Evolutionary conservation across 2,797 vertebrate genomes (phyloP).

Genomic region (Amniataba percoides): DNA sequence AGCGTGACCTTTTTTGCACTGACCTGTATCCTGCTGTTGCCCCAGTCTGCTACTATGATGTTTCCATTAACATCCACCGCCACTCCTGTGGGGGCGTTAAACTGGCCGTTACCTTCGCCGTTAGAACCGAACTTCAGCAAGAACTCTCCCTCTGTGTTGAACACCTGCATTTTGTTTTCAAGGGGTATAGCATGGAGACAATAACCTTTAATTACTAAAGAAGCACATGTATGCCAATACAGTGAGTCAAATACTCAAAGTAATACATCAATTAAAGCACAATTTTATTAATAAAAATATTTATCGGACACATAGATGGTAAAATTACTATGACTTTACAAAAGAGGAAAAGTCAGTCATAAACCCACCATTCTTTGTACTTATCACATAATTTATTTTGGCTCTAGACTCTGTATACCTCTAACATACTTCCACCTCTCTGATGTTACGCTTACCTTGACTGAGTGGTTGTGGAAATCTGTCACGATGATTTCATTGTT

Average conservation of each 20-base stretch:
- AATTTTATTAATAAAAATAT: neutral
- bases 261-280: neutral
- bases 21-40: conserved; percentile 99
- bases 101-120: conserved; percentile 98
- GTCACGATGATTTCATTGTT: conserved; percentile 99
- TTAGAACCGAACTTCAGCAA: conserved; percentile 97
- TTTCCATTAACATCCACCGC: conserved; percentile 97
- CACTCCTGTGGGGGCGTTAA: conserved; percentile 98
- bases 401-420: neutral
- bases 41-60: conserved; percentile 99
- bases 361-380: neutral
- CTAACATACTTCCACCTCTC: neutral
- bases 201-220: neutral
- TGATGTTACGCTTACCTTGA: conserved; percentile 88
- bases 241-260: neutral
- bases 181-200: neutral
- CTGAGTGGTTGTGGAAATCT: conserved; percentile 99
- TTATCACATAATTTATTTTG: neutral
- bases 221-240: neutral
- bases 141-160: conserved; percentile 98
- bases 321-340: neutral
- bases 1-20: neutral
- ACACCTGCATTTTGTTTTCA: conserved; percentile 87
- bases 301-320: neutral
- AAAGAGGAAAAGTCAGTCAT: neutral